Base-by-base conservation (phyloP, 2,797 vertebrate genomes). In the Pachyuromys duprasi region DNA sequence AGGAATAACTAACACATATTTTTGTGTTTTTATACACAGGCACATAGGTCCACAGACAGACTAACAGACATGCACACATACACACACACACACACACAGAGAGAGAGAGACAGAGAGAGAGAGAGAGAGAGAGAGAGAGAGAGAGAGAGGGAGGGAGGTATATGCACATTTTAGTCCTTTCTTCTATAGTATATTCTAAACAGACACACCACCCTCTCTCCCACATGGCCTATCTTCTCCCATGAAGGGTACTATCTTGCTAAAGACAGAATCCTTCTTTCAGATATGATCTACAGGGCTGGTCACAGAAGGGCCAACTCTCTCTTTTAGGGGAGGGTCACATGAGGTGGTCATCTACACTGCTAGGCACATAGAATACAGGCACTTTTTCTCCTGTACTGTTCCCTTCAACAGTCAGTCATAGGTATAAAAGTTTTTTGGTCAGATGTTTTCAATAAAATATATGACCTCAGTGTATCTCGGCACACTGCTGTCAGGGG, bases 341-440 rank as follows among this genome's bases (percentile, higher is more conserved):
- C 79, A 9, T 2, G 3, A 31, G 13, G 11, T 5, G 1, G 49
- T 36, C 12, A 26, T 45, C n/a, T 24, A 36, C 0, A 0, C 0
- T 3, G 4, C 49, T 72, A 33, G 11, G 45, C 14, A 22, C n/a
- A 49, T 18, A 53, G 33, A 14, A 36, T 55, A 81, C 3, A 7
- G 75, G 18, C 1, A 26, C 24, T 24, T 7, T 86, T 15, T 83
- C 31, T 24, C 0, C 4, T 42, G 36, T 36, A 39, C 75, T 28
- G 4, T 39, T 39, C 31, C 7, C 36, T 63, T 86, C 28, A 28
- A 24, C n/a, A 20, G 5, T 3, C 3, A 20, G 5, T 82, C 5
- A 26, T 20, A 55, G 2, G 18, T 3, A 2, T 5, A 69, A 90
- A 24, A n/a, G 12, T 53, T 0, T 83, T 3, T 39, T 20, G 57